These are phyloP conservation scores for Aleadryas rufinucha DNA, from an alignment of 2,113 vertebrate genomes.

Conservation along the genomic window DNA sequence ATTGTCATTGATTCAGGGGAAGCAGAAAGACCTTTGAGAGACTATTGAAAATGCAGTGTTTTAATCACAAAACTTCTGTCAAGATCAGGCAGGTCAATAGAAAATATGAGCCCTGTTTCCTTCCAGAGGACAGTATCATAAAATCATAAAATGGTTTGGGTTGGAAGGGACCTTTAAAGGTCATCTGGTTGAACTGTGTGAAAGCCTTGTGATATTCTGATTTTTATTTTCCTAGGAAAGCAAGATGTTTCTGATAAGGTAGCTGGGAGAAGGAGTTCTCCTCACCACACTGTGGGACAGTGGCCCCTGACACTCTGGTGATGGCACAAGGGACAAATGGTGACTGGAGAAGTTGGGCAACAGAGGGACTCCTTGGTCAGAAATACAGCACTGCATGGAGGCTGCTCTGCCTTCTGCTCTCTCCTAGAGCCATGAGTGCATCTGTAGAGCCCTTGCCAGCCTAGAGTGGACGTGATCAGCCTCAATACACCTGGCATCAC, in stretches of 20 bases:
- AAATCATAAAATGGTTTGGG: neutral
- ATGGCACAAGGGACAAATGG: neutral
- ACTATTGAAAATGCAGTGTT: neutral
- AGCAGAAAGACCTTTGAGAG: neutral
- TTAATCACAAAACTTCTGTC: neutral
- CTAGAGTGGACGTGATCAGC: neutral
- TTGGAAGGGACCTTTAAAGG: neutral
- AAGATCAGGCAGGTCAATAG: neutral
- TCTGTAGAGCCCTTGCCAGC: neutral
- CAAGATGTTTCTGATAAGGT: neutral
- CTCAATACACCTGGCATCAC: neutral
- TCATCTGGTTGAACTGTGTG: neutral
- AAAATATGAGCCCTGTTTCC: neutral
- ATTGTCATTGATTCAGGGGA: neutral
- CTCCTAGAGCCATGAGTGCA: neutral
- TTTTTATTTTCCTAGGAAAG: neutral
- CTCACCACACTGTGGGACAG: neutral
- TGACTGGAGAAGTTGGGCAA: neutral
- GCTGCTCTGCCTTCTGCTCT: neutral
- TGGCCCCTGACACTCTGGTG: neutral
- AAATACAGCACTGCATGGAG: accelerated
- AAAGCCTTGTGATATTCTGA: neutral
- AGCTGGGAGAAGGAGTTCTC: neutral
- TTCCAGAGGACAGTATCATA: neutral
- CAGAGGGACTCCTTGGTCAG: neutral